These are phyloP conservation scores for Amblyopsis rosae DNA, from an alignment of 2,113 vertebrate genomes.

Conservation along the genomic window DNA sequence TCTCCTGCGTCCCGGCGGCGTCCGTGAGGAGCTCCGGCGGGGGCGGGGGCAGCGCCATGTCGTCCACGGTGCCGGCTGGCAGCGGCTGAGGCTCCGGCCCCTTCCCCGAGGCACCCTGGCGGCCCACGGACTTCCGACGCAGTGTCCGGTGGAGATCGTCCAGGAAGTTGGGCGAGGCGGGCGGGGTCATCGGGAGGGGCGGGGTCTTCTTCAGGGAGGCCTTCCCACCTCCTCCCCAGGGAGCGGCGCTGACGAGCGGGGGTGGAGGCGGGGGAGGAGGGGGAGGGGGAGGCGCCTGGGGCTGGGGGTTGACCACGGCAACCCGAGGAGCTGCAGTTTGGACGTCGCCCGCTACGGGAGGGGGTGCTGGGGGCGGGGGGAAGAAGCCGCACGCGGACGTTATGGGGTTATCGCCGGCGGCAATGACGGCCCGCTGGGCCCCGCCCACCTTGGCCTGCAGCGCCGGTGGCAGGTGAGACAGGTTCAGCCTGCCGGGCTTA, in stretches of 20 bases:
- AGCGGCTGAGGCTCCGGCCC: conserved; percentile 76
- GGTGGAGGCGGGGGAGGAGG: conserved; percentile 52
- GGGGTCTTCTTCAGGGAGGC: conserved; percentile 86
- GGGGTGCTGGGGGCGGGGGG: conserved; percentile 81
- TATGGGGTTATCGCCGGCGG: conserved; percentile 81
- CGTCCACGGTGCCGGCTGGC: conserved; percentile 83
- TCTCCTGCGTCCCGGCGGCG: conserved; percentile 73
- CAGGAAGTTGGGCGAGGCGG: conserved; percentile 92
- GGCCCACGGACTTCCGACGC: conserved; percentile 92
- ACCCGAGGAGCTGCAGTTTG: conserved; percentile 81
- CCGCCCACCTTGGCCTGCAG: conserved; percentile 76
- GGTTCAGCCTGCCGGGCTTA: conserved; percentile 93
- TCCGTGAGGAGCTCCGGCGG: conserved; percentile 90
- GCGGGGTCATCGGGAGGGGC: conserved; percentile 74
- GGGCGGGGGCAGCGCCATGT: conserved; percentile 92
- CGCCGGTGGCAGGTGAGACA: conserved; percentile 82
- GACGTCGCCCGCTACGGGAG: conserved; percentile 66
- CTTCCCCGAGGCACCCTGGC: conserved; percentile 84
- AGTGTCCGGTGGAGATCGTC: conserved; percentile 94
- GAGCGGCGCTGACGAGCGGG: conserved; percentile 50
- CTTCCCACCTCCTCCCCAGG: conserved; percentile 76
- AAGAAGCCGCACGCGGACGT: conserved; percentile 86
- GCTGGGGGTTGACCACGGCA: conserved; percentile 92
- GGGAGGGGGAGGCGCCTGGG: conserved; percentile 76
- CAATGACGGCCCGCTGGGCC: conserved; percentile 65